Base-by-base conservation (phyloP, 2,113 vertebrate species). In the Stercorarius parasiticus region DNA sequence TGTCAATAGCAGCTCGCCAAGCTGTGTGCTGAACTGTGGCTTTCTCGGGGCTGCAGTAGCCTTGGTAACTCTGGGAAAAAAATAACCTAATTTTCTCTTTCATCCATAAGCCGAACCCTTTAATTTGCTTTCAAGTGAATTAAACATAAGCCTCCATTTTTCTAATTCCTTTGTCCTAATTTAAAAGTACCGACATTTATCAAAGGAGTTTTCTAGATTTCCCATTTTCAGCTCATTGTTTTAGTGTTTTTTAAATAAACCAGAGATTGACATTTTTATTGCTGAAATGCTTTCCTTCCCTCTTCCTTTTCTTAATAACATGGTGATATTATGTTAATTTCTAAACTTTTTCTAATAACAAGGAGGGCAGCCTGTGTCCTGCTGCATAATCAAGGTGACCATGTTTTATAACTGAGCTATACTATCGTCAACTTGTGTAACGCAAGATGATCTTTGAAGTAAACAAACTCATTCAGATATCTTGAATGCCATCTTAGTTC, bases 121-220 rank as follows among this genome's bases (percentile, higher is more conserved):
- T 97, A 96, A 97, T 97, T 97, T 97, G 88, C 95, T 97, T 97
- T 97, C 91, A 89, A 97, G 96, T 94, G 86, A 97, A 96, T 95
- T 95, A 97, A 96, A 95, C 93, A 96, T 97, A 97, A 97, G 89
- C 93, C 78, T 93, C 93, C 65, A 85, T 97, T 95, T 97, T 91
- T 91, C 82, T 82, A 96, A 97, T 96, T 97, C 94, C 95, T 97
- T 94, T 97, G 94, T 95, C 94, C 96, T 96, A 88, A 93, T 96
- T 97, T 95, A 77, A 94, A 95, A 96, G 78, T 95, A 77, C 56
- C 82, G 94, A 96, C 97, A 90, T 91, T 96, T 91, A 87, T 93
- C 84, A 90, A 45, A 90, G 71, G 91, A 66, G 61, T 89, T 95
- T 94, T 86, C 36, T 47, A 21, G 89, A 85, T 96, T 93, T 77